phyloP scores from a whole-genome alignment of 2,113 vertebrate species.

The Heterotilapia buettikoferi region DNA sequence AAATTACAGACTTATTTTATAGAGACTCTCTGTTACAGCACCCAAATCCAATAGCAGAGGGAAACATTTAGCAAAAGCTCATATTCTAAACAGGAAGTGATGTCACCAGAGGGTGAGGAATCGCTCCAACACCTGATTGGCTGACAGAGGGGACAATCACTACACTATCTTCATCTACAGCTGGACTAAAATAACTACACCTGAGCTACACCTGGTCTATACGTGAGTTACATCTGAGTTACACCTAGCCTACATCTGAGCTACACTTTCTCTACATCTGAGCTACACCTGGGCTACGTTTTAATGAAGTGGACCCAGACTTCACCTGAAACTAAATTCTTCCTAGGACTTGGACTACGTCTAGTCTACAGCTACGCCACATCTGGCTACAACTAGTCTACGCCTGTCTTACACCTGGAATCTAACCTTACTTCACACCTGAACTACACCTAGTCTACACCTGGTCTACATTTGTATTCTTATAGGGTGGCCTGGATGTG shows the following conservation, averaged over 20 bases:
- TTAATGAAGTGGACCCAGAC: background rate
- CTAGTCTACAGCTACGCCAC: background rate
- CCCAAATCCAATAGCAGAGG: background rate
- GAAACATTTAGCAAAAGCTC: background rate
- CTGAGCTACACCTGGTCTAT: background rate
- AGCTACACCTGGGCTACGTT: background rate
- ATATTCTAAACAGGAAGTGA: background rate
- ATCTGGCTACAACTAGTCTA: background rate
- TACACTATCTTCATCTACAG: background rate
- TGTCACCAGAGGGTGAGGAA: background rate
- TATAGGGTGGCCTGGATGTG: background rate
- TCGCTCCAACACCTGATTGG: background rate
- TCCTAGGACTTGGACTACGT: background rate
- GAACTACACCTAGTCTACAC: background rate
- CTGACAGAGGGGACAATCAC: background rate
- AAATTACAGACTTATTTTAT: background rate
- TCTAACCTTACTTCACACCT: background rate
- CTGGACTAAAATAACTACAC: background rate
- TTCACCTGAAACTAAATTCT: background rate
- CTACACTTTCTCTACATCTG: background rate
- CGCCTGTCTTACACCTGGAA: background rate
- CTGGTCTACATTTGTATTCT: background rate
- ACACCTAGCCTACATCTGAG: background rate
- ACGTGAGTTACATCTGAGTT: background rate
- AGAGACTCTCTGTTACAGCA: background rate